These are phyloP conservation scores for Arnoldichthys spilopterus DNA, from an alignment of 2,797 vertebrate species.

Conservation along the genomic window DNA sequence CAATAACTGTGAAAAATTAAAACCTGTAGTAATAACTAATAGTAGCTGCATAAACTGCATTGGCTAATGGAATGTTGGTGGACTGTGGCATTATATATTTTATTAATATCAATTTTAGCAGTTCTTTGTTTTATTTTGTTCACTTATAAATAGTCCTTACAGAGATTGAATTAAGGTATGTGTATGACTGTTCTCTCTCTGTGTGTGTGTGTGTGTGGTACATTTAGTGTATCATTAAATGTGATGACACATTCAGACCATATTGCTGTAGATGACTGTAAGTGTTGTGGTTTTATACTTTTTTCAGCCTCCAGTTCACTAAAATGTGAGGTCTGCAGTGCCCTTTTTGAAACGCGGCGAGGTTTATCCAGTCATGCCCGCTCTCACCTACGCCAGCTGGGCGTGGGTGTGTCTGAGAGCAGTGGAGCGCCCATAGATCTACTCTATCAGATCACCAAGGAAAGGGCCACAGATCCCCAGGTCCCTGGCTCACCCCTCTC, in stretches of 20 bases:
- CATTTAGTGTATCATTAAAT: not conserved
- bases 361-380: constrained; percentile 84
- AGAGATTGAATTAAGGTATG: too few relatives aligned
- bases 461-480: constrained; percentile 72
- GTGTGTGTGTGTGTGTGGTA: constrained; percentile 17
- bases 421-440: constrained; percentile 88
- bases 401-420: constrained; percentile 86
- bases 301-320: constrained; percentile 57
- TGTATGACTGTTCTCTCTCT: not conserved
- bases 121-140: too few relatives aligned
- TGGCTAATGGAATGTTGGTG: too few relatives aligned
- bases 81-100: too few relatives aligned
- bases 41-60: too few relatives aligned
- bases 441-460: constrained; percentile 88
- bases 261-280: not conserved
- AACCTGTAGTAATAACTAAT: too few relatives aligned
- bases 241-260: not conserved
- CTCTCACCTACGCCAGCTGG: constrained; percentile 84
- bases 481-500: constrained; percentile 47
- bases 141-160: too few relatives aligned
- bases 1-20: too few relatives aligned
- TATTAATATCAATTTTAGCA: too few relatives aligned
- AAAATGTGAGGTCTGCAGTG: constrained; percentile 85
- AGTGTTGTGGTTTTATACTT: not conserved
- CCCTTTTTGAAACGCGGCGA: constrained; percentile 84